These are phyloP conservation scores for Phymorhynchus buccinoides DNA, from an alignment of 1,140 invertebrate species.

Conservation along the genomic window DNA sequence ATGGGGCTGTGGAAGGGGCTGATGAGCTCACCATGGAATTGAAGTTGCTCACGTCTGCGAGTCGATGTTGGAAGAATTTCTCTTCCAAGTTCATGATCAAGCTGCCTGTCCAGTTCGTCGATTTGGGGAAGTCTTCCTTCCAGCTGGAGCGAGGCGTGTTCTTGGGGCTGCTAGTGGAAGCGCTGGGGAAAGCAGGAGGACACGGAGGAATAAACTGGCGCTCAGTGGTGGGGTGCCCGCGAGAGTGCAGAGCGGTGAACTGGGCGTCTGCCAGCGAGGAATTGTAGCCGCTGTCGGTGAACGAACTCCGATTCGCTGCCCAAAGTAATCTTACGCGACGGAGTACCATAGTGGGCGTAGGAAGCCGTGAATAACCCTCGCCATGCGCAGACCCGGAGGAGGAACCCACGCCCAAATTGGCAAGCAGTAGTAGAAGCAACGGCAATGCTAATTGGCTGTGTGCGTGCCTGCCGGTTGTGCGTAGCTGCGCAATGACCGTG, in stretches of 20 bases:
- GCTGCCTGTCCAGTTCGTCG: slow-evolving; percentile 58
- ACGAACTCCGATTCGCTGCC: slow-evolving; percentile 40
- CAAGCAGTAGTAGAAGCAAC: no score
- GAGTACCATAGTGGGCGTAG: no score
- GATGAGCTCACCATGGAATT: slow-evolving; percentile 45
- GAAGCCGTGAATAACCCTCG: no score
- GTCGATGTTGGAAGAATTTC: slow-evolving; percentile 55
- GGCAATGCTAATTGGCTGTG: not conserved
- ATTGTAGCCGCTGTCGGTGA: slow-evolving; percentile 51
- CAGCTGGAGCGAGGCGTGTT: slow-evolving; percentile 23
- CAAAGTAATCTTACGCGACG: no score
- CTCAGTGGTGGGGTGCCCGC: not conserved
- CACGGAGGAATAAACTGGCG: not conserved
- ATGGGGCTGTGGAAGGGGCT: slow-evolving; percentile 41
- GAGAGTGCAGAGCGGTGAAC: slow-evolving; percentile 20
- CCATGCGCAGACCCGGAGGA: no score
- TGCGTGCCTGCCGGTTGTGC: not conserved
- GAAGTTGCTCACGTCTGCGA: slow-evolving; percentile 42
- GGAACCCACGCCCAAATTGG: not conserved
- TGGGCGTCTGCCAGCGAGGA: slow-evolving; percentile 29
- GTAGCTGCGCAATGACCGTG: not conserved
- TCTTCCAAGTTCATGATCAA: slow-evolving; percentile 59
- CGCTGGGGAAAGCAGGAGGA: not conserved
- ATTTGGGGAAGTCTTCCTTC: slow-evolving; percentile 36
- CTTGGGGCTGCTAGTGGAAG: slow-evolving; percentile 33